Evolutionary conservation across 2,888 invertebrate genomes (phyloP).

Genomic region (Pelosia muscerda): DNA sequence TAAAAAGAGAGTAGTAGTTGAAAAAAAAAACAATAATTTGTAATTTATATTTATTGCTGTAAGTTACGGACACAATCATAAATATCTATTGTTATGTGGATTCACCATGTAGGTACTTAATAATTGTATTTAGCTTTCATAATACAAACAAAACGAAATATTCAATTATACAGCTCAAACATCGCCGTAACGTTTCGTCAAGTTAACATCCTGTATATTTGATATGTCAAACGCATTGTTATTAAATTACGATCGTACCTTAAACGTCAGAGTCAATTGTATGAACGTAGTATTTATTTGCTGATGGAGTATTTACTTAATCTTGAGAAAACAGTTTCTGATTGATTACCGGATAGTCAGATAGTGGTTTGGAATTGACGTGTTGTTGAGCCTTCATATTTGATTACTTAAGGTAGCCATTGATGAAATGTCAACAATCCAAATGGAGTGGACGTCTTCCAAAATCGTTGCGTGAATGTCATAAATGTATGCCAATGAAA

Average conservation of each 20-base stretch:
- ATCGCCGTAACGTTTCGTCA: constrained; percentile 30
- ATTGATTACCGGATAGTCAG: constrained; percentile 10
- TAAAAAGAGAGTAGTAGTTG: no score
- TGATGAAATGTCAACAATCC: no score
- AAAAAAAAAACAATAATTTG: no score
- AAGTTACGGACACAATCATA: neutral
- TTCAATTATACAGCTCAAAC: constrained; percentile 29
- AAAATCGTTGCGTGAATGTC: no score
- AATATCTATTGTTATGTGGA: neutral
- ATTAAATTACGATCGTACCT: constrained; percentile 25
- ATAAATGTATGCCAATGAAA: no score
- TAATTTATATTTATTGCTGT: neutral
- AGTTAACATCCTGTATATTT: constrained; percentile 34
- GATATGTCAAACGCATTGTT: constrained; percentile 43
- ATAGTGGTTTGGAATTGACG: constrained; percentile 8
- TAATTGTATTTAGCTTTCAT: neutral
- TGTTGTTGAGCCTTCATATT: neutral
- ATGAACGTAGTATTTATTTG: constrained; percentile 12
- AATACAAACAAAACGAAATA: constrained; percentile 16
- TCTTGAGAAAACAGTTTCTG: constrained; percentile 8
- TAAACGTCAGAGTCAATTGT: neutral
- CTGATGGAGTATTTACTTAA: neutral
- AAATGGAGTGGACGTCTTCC: no score
- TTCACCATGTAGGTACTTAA: neutral
- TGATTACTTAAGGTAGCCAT: no score